Evolutionary conservation across 2,113 vertebrate genomes (phyloP), one percentile per base, ranked within the genome.

Genomic region (Tympanuchus pallidicinctus): DNA sequence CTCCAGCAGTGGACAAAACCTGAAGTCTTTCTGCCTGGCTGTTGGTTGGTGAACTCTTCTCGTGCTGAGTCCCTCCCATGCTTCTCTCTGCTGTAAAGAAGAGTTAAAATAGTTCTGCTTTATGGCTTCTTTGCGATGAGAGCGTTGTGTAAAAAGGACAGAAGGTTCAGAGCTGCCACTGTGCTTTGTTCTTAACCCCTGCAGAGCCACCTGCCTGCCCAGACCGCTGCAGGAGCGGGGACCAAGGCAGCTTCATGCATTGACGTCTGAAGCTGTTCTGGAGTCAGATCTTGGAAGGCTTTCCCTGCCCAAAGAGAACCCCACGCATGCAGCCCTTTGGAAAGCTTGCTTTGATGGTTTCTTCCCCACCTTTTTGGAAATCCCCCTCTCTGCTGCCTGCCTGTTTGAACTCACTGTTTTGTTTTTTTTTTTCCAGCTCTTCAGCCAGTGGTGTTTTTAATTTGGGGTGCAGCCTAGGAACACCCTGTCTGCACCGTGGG

Each of bases 301-400:
- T 86, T 69, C 48, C 57, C 48, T 89, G 66, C 66, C 92, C 63
- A 59, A 66, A 65, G 59, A 82, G 48, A 74, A 61, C 69, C 82
- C 82, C 60, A 80, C n/a, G 3, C 54, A 47, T 40, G 0, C 5
- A 67, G 47, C 48, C 78, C 83, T 71, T 75, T 92, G 90, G 77
- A 88, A 92, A 67, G 52, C 66, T 88, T 74, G 34, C 92, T 96
- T 95, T 96, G 93, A 95, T 94, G 86, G 69, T 88, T 95, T 88
- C 80, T 92, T 88, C 80, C 47, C 90, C 93, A 88, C 86, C 80
- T 91, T 81, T 92, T 88, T 3, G 90, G 93, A 95, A 96, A 96
- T 94, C 76, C 96, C 95, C 90, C 38, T 88, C 42, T 63, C 59
- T 42, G 90, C 60, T 64, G 72, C 65, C 52, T 93, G 82, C 60